phyloP scores from a whole-genome alignment of 2,888 invertebrate species.

The Diplolepis rosae region DNA sequence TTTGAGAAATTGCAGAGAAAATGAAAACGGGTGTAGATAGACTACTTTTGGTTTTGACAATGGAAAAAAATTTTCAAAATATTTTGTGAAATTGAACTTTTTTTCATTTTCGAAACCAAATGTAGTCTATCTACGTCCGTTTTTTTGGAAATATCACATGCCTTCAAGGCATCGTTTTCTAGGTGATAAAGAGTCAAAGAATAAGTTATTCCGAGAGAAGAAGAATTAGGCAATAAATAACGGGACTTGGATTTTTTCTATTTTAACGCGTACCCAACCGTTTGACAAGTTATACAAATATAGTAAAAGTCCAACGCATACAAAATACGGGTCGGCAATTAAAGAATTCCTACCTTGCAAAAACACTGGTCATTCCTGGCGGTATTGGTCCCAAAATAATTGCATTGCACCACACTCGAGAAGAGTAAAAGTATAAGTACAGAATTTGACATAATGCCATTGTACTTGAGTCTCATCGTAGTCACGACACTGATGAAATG shows the following conservation, averaged over 20 bases:
- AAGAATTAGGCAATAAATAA: background rate
- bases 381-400: conserved; percentile 33
- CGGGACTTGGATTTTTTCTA: background rate
- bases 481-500: background rate
- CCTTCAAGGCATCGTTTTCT: too few relatives aligned
- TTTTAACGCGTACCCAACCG: background rate
- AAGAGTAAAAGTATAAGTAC: conserved; percentile 29
- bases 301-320: background rate
- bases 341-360: conserved; percentile 32
- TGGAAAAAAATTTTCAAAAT: too few relatives aligned
- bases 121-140: too few relatives aligned
- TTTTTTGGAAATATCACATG: too few relatives aligned
- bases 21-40: too few relatives aligned
- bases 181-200: too few relatives aligned
- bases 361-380: conserved; percentile 30
- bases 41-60: too few relatives aligned
- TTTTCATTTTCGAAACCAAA: too few relatives aligned
- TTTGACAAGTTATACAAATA: background rate
- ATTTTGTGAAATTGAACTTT: too few relatives aligned
- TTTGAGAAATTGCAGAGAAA: too few relatives aligned
- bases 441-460: conserved; percentile 26
- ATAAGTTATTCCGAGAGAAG: background rate
- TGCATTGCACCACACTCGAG: conserved; percentile 33
- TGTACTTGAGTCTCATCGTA: conserved; percentile 5
- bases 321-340: background rate